Conservation (phyloP, 2,888 invertebrate genomes). For the Aspidiotus rigidus region DNA sequence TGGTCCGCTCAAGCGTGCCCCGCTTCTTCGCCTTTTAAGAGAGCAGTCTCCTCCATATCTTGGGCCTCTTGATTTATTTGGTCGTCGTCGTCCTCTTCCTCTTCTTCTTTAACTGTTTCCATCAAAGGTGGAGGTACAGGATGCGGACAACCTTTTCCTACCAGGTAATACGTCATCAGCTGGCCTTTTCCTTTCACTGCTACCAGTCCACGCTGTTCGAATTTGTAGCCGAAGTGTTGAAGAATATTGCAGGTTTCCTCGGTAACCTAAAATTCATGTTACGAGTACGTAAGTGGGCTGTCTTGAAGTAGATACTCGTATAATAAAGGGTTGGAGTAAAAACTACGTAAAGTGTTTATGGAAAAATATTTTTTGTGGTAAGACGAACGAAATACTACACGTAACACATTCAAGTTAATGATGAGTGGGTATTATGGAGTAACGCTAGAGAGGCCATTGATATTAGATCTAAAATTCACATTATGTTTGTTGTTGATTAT, state of each 20-base stretch:
- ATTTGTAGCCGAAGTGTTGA: constrained; percentile 79
- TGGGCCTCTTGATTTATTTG: constrained; percentile 20
- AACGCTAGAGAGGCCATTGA: no score
- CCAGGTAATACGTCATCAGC: constrained; percentile 85
- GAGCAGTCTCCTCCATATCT: constrained; percentile 19
- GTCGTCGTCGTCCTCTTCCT: constrained; percentile 37
- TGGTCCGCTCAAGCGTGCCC: no score
- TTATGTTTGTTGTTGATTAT: no score
- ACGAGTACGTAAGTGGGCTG: no score
- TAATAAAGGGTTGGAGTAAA: no score
- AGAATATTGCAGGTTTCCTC: constrained; percentile 88
- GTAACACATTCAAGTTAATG: no score
- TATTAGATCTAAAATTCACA: no score
- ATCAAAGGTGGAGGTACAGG: constrained; percentile 35
- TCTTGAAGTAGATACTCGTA: no score
- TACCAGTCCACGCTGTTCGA: constrained; percentile 88
- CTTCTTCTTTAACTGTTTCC: constrained; percentile 39
- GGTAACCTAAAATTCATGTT: constrained; percentile 61
- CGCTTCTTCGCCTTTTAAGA: constrained; percentile 17
- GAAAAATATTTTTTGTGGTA: no score
- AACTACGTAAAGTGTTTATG: no score
- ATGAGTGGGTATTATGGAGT: no score
- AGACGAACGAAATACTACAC: no score
- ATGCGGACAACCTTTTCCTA: constrained; percentile 43
- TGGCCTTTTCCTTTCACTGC: constrained; percentile 96